Conservation (phyloP, 2,888 invertebrate species). For the Rhamphomyia laevipes region DNA sequence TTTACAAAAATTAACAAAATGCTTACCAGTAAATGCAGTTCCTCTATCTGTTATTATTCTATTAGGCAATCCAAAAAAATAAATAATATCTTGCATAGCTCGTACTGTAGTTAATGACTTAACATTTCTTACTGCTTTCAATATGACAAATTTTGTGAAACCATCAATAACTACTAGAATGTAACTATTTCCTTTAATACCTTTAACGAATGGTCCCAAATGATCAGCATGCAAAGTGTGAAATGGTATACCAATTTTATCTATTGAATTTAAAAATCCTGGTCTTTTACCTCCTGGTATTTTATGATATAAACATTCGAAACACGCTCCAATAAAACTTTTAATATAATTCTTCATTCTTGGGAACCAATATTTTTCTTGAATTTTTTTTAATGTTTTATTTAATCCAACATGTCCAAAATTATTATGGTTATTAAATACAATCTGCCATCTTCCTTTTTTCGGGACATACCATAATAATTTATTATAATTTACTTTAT, state of each 20-base stretch:
- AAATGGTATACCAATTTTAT: conserved; percentile 29
- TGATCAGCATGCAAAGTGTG: conserved; percentile 35
- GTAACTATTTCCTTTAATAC: conserved; percentile 22
- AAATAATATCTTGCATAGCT: too few species aligned
- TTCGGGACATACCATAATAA: too few species aligned
- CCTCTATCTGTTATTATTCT: conserved; percentile 31
- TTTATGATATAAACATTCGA: conserved; percentile 29
- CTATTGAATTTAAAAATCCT: conserved; percentile 31
- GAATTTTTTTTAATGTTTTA: too few species aligned
- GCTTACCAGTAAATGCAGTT: conserved; percentile 27
- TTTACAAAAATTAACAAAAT: conserved; percentile 24
- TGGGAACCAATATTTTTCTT: too few species aligned
- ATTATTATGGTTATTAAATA: too few species aligned
- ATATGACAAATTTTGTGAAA: too few species aligned
- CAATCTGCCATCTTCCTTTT: too few species aligned
- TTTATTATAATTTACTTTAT: too few species aligned
- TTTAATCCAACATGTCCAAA: too few species aligned
- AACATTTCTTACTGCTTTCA: too few species aligned
- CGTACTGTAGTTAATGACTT: too few species aligned
- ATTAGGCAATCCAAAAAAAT: conserved; percentile 21
- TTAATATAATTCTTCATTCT: conserved; percentile 8
- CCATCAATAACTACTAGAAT: conserved; percentile 22
- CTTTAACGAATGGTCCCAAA: conserved; percentile 31
- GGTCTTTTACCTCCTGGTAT: conserved; percentile 17
- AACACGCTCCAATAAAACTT: conserved; percentile 24